Evolutionary conservation across 2,888 invertebrate species (phyloP).

Genomic region (Eueremaeus valkanovi): DNA sequence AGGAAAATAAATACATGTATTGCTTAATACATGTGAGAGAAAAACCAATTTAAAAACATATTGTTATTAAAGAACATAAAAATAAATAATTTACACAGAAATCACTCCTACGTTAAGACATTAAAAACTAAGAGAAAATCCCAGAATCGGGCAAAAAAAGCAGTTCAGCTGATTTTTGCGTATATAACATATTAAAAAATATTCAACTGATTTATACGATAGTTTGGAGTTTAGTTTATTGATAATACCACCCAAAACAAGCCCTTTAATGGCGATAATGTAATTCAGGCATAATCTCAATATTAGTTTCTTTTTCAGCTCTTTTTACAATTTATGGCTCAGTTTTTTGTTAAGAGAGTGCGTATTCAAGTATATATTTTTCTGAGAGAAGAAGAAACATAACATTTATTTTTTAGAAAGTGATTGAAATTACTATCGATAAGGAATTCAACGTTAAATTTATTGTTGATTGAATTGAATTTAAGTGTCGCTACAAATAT

Average conservation of each 20-base stretch:
- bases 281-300: slow-evolving; percentile 32
- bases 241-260: slow-evolving; percentile 35
- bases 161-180: neutral
- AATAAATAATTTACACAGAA: neutral
- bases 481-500: slow-evolving; percentile 19
- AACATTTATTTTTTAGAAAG: too few species aligned
- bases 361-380: too few species aligned
- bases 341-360: neutral
- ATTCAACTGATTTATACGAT: slow-evolving; percentile 28
- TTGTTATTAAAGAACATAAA: slow-evolving; percentile 3
- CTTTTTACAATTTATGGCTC: slow-evolving; percentile 32
- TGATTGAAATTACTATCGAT: neutral
- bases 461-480: slow-evolving; percentile 21
- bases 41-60: neutral
- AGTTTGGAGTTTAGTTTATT: slow-evolving; percentile 25
- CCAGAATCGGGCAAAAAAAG: neutral
- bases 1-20: neutral
- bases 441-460: neutral
- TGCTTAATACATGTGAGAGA: neutral
- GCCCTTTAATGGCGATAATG: slow-evolving; percentile 36
- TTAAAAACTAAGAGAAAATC: neutral
- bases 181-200: slow-evolving; percentile 23
- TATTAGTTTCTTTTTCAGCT: slow-evolving; percentile 15
- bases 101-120: slow-evolving; percentile 10
- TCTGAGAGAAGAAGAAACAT: too few species aligned